phyloP scores from a whole-genome alignment of 2,888 invertebrate genomes.

The Drepana falcataria region DNA sequence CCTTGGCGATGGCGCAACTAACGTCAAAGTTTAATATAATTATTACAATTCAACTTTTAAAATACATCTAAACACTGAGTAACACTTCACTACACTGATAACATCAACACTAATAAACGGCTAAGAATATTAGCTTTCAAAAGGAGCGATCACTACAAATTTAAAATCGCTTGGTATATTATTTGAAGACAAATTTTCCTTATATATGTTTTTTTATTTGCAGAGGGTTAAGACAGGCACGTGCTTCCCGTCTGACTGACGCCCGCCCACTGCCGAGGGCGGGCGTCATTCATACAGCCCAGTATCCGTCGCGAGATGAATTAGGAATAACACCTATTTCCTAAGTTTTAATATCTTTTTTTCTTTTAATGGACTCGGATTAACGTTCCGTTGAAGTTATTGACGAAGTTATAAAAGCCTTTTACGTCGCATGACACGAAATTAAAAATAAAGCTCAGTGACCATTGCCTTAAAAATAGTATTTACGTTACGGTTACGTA shows the following conservation, averaged over 20 bases:
- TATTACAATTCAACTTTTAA: background rate
- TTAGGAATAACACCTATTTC: conserved; percentile 44
- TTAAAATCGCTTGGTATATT: too few species aligned
- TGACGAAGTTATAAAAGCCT: too few species aligned
- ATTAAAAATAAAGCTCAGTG: too few species aligned
- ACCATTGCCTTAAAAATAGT: too few species aligned
- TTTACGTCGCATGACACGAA: too few species aligned
- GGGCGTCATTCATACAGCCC: conserved; percentile 26
- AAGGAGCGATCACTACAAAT: too few species aligned
- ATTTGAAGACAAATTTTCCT: too few species aligned
- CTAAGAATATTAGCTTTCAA: conserved; percentile 7
- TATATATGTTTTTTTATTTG: conserved; percentile 1
- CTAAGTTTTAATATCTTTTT: conserved; percentile 20
- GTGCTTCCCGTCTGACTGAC: conserved; percentile 12
- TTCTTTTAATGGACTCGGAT: conserved; percentile 31
- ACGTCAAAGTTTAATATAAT: background rate
- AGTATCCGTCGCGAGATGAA: conserved; percentile 40
- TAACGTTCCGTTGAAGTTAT: conserved; percentile 10
- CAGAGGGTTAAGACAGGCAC: conserved; percentile 2
- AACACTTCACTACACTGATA: conserved; percentile 9
- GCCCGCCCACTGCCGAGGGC: conserved; percentile 29
- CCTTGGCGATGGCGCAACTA: background rate
- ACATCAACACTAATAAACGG: conserved; percentile 18
- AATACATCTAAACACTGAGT: conserved; percentile 4
- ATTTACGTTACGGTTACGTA: too few species aligned